Evolutionary conservation across 2,113 vertebrate species (phyloP).

Genomic region (Neodon shergylaensis): DNA sequence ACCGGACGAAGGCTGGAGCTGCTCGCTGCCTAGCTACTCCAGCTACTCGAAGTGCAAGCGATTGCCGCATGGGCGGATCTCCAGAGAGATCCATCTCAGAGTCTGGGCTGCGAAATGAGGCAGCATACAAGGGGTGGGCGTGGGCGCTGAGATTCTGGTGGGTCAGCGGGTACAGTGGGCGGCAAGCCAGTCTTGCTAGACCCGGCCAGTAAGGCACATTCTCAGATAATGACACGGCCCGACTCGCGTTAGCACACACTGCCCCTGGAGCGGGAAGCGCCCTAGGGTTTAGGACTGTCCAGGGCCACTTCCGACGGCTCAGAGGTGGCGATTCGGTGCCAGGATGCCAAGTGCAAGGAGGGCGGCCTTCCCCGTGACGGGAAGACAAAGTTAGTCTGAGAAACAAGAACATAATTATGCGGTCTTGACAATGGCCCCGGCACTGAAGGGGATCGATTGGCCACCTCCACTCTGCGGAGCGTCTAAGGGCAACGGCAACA

Average conservation of each 20-base stretch:
- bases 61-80: background rate
- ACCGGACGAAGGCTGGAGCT: background rate
- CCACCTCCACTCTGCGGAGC: background rate
- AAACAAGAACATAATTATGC: conserved; percentile 37
- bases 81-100: background rate
- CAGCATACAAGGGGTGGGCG: background rate
- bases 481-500: background rate
- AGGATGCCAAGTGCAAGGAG: background rate
- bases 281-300: background rate
- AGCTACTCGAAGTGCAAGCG: background rate
- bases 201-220: rapidly evolving
- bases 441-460: background rate
- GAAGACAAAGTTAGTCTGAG: conserved; percentile 58
- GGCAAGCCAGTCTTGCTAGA: background rate
- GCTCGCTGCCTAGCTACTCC: background rate
- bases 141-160: background rate
- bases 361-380: conserved; percentile 9
- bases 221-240: too few species aligned
- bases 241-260: background rate
- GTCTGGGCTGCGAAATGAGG: background rate
- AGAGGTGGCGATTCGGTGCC: background rate
- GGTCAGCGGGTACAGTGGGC: background rate
- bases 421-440: background rate
- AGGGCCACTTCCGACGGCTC: conserved; percentile 12
- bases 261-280: background rate